A percentile compares a stretch with the other conserved stretches of the same genome.
Conservation (phyloP, 2,888 invertebrate species). For the Acanthococcus lagerstroemiae region DNA sequence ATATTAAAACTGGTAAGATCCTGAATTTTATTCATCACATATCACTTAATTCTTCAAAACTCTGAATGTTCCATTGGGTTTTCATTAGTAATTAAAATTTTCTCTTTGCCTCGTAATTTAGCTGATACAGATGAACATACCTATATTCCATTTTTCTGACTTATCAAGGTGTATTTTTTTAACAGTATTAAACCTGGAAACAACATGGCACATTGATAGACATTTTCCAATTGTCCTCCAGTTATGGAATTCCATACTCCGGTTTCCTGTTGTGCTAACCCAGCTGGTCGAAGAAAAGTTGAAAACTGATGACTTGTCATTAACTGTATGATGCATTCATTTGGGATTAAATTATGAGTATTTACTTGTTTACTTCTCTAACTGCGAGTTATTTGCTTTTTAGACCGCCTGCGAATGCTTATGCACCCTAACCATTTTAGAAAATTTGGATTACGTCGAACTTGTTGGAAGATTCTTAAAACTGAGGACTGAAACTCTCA, state of each 20-base stretch:
- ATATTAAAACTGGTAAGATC: slow-evolving; percentile 17
- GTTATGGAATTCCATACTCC: slow-evolving; percentile 12
- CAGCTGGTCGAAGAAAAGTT: slow-evolving; percentile 9
- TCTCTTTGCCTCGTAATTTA: no score
- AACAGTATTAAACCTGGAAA: slow-evolving; percentile 4
- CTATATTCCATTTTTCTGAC: no score
- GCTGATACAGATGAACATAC: no score
- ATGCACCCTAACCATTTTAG: slow-evolving; percentile 11
- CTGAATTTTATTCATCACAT: neutral
- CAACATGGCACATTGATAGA: slow-evolving; percentile 1
- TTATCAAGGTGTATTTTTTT: no score
- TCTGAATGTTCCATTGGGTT: neutral
- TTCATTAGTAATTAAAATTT: neutral
- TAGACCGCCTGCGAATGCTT: slow-evolving; percentile 19
- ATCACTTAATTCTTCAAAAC: neutral
- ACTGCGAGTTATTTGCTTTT: neutral
- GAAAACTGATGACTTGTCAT: neutral
- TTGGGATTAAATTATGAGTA: no score
- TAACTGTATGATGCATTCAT: neutral
- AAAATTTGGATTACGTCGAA: slow-evolving; percentile 1
- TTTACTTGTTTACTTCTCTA: neutral
- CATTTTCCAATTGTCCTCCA: slow-evolving; percentile 9
- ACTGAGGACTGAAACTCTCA: slow-evolving; percentile 10
- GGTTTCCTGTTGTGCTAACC: slow-evolving; percentile 9
- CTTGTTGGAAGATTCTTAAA: slow-evolving; percentile 4